Percentiles rank a stretch among this genome's conserved stretches.
These are phyloP conservation scores for Andrena trimmerana DNA, from an alignment of 2,888 invertebrate genomes.

Conservation along the genomic window DNA sequence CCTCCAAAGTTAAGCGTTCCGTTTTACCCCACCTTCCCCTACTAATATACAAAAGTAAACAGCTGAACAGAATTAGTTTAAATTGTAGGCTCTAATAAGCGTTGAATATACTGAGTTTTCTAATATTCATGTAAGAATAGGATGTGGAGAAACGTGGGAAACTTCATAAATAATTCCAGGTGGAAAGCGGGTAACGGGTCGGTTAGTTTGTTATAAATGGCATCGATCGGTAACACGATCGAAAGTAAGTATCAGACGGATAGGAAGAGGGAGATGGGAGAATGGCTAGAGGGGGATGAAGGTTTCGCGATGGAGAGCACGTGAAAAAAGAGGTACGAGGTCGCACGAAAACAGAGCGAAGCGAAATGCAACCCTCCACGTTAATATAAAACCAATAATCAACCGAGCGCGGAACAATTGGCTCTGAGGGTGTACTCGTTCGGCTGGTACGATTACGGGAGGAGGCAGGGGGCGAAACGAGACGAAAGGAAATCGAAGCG, in stretches of 20 bases:
- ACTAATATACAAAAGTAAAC: too few species aligned
- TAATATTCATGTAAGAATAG: too few species aligned
- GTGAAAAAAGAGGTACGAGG: slow-evolving; percentile 2
- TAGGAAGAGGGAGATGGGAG: not conserved
- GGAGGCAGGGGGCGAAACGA: not conserved
- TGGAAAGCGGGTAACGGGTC: too few species aligned
- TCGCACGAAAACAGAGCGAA: slow-evolving; percentile 21
- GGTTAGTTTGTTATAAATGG: slow-evolving; percentile 5
- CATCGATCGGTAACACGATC: not conserved
- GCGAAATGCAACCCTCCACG: not conserved
- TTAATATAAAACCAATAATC: slow-evolving; percentile 45
- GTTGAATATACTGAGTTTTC: too few species aligned
- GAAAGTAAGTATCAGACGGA: not conserved
- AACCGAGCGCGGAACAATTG: slow-evolving; percentile 24
- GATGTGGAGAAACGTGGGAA: too few species aligned
- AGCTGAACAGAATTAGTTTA: too few species aligned
- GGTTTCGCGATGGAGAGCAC: slow-evolving; percentile 1
- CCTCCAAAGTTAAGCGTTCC: too few species aligned
- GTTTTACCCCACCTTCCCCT: too few species aligned
- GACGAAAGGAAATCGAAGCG: slow-evolving; percentile 5
- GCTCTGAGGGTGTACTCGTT: slow-evolving; percentile 1
- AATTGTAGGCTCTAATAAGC: too few species aligned
- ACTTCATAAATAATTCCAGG: too few species aligned
- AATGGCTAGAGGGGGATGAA: slow-evolving; percentile 1
- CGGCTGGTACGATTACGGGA: slow-evolving; percentile 9